phyloP scores from a whole-genome alignment of 2,797 vertebrate genomes.

The Cryptoprocta ferox region DNA sequence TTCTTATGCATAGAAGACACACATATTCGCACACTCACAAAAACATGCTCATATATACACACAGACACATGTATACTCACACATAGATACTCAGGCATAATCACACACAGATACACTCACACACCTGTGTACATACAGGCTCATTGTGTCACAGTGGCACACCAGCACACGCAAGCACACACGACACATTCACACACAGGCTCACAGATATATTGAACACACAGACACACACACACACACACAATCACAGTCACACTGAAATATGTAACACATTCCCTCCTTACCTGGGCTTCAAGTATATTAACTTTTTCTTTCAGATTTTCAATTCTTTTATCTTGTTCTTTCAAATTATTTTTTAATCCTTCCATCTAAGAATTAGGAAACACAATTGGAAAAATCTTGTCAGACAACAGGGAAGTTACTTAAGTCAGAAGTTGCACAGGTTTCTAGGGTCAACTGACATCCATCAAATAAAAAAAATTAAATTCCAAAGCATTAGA shows the following conservation, averaged over 20 bases:
- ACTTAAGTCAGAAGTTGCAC: not conserved
- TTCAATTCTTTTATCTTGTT: conserved; percentile 84
- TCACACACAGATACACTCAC: not conserved
- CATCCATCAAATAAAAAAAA: not conserved
- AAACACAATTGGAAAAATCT: conserved; percentile 48
- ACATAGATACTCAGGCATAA: not conserved
- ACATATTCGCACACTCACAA: not conserved
- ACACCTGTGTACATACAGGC: not conserved
- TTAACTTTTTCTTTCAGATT: conserved; percentile 83
- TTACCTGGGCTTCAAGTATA: conserved; percentile 84
- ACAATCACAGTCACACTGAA: not conserved
- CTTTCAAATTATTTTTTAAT: conserved; percentile 81
- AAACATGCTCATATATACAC: not conserved
- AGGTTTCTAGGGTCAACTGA: not conserved
- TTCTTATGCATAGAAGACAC: not conserved
- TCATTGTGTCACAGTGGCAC: not conserved
- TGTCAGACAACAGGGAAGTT: conserved; percentile 35
- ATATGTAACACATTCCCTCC: not conserved
- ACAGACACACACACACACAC: not conserved
- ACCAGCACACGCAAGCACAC: not conserved
- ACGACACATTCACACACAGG: not conserved
- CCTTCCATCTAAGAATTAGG: conserved; percentile 82
- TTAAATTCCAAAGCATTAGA: not conserved
- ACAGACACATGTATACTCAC: not conserved
- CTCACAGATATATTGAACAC: not conserved